Evolutionary conservation across 1,140 invertebrate species (phyloP), one percentile per base, ranked within the genome.

Genomic region (Artemia franciscana): DNA sequence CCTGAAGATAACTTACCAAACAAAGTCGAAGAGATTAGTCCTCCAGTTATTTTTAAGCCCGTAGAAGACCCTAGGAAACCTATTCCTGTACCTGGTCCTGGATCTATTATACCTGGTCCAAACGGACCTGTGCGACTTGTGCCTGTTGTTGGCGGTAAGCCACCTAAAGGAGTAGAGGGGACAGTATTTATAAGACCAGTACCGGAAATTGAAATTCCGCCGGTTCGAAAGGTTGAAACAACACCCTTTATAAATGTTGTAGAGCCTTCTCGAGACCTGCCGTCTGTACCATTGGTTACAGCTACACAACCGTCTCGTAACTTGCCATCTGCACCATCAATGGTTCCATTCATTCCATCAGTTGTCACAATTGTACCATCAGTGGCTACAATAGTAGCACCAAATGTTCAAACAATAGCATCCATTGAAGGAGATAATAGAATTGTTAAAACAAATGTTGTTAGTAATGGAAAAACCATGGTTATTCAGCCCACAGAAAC

Each of bases 341-440:
- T 21, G 18, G 18, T 28, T 27, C 23, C 60, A 21, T n/a, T 60
- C 60, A 2, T 26, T 25, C 7, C 21, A 26, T 58, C 24, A 27
- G 12, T 26, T 51, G 39, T 2, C 2, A 51, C 39, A 18, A 51
- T 51, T 18, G 12, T 51, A 15, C 58, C 61, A 18, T 39, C 26
- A 5, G 27, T 60, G 25, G 61, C 67, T 21, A 51, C 57, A 1
- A 30, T 26, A 0, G 24, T 30, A 27, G 39, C 60, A 25, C 62
- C 63, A 5, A 30, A 64, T 39, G 60, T 70, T 26, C 69, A 70
- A 56, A 70, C 68, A 2, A 70, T 70, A 39, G 71, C 67, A 2
- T 70, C 67, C 28, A 66, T 71, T 51, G 69, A 70, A 62, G 68
- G 70, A 60, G 68, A 69, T 51, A 71, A 71, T 56, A 67, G 68